Conservation (phyloP, 2,113 vertebrate genomes). For the Halcyon senegalensis region DNA sequence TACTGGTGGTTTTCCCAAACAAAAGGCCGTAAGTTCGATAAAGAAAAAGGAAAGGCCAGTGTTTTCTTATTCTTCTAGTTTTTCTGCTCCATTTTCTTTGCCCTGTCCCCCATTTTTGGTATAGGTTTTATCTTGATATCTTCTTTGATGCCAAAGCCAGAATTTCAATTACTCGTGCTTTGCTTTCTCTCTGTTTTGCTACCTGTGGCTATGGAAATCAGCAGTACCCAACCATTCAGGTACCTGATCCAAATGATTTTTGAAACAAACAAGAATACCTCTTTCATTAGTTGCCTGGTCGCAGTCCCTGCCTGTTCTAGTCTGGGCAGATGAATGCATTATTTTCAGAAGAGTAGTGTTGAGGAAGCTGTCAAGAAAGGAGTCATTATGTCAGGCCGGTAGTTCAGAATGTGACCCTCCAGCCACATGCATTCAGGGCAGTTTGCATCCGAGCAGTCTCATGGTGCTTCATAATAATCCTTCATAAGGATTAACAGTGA, state of each 20-base stretch:
- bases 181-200: neutral
- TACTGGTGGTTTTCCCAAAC: neutral
- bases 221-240: neutral
- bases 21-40: neutral
- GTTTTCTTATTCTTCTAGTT: neutral
- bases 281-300: neutral
- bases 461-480: neutral
- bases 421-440: neutral
- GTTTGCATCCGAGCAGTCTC: neutral
- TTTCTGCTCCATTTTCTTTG: neutral
- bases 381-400: neutral
- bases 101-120: neutral
- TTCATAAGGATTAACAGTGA: neutral
- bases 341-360: neutral
- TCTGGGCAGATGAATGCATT: neutral
- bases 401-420: neutral
- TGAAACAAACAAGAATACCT: slow-evolving; percentile 5
- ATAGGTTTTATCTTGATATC: neutral
- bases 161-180: slow-evolving; percentile 1
- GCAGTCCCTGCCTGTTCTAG: neutral
- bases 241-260: neutral
- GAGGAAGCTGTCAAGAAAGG: neutral
- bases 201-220: slow-evolving; percentile 32
- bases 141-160: neutral
- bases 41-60: neutral